Percentiles rank a stretch among this genome's conserved stretches.
Evolutionary conservation across 2,113 vertebrate species (phyloP).

Genomic region (Lophotis ruficrista): DNA sequence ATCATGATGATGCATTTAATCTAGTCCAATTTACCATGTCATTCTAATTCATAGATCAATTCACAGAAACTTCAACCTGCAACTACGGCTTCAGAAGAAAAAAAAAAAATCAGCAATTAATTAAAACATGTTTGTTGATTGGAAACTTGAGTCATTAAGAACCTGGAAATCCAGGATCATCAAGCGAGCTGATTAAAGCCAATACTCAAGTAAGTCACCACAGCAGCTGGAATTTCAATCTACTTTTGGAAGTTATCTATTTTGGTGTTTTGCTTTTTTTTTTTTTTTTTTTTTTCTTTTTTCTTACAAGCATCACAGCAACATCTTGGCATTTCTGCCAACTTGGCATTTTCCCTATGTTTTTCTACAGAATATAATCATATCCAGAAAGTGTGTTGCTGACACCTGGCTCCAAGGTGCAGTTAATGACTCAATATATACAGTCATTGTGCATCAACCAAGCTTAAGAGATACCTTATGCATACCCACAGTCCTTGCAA

Average conservation of each 20-base stretch:
- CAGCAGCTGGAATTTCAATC: neutral
- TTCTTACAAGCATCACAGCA: neutral
- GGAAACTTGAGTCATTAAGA: conserved; percentile 42
- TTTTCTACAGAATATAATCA: conserved; percentile 31
- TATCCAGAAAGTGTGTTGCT: neutral
- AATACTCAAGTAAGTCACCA: neutral
- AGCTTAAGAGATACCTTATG: conserved; percentile 53
- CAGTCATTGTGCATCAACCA: conserved; percentile 37
- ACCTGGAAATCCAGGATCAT: conserved; percentile 32
- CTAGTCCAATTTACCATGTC: conserved; percentile 68
- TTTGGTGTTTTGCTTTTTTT: neutral
- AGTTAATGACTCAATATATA: conserved; percentile 60
- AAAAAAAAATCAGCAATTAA: conserved; percentile 52
- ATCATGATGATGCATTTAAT: conserved; percentile 72
- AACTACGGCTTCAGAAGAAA: conserved; percentile 27
- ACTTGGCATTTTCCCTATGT: conserved; percentile 11
- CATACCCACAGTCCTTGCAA: conserved; percentile 36
- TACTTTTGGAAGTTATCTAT: neutral
- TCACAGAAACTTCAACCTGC: conserved; percentile 57
- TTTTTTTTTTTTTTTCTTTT: neutral
- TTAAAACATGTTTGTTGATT: conserved; percentile 49
- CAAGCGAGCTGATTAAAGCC: neutral
- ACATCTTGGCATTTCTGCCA: neutral
- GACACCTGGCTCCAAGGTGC: conserved; percentile 51
- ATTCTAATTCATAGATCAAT: conserved; percentile 71